Percentiles rank a stretch among this genome's conserved stretches.
Conservation (phyloP, 1,140 invertebrate species). For the Thalassaphorura encarpata region DNA sequence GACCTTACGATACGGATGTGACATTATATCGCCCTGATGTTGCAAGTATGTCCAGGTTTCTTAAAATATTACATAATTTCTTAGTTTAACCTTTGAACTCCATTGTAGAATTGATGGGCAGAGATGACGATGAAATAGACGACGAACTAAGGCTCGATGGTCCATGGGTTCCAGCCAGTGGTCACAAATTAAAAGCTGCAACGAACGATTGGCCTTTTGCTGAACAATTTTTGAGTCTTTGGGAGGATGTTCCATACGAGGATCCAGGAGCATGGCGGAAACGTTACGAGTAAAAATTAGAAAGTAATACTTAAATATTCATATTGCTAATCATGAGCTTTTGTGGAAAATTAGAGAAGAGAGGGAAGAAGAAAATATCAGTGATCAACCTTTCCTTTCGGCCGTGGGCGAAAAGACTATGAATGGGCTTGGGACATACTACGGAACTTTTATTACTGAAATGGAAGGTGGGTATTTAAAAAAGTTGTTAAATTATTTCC, state of each 20-base stretch:
- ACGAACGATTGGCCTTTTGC: slow-evolving; percentile 30
- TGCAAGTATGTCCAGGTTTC: slow-evolving; percentile 1
- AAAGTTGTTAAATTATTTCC: not conserved
- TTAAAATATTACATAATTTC: not conserved
- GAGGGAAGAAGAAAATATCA: slow-evolving; percentile 7
- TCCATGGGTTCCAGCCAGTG: slow-evolving; percentile 16
- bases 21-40: slow-evolving; percentile 20
- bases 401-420: slow-evolving; percentile 13
- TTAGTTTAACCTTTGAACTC: not conserved
- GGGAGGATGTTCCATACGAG: slow-evolving; percentile 24
- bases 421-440: slow-evolving; percentile 30
- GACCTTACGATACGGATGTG: slow-evolving; percentile 28
- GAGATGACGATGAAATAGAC: slow-evolving; percentile 9
- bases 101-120: slow-evolving; percentile 19
- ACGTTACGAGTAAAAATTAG: slow-evolving; percentile 5
- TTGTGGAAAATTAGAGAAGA: slow-evolving; percentile 10
- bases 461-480: slow-evolving; percentile 2
- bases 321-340: not conserved
- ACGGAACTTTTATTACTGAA: slow-evolving; percentile 31
- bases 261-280: slow-evolving; percentile 25
- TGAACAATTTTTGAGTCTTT: slow-evolving; percentile 19
- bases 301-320: not conserved
- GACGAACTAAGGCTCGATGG: slow-evolving; percentile 18
- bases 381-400: slow-evolving; percentile 14
- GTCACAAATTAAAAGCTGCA: slow-evolving; percentile 28